Base-by-base conservation (phyloP, 2,113 vertebrate genomes). In the Malurus alboscapulatus region DNA sequence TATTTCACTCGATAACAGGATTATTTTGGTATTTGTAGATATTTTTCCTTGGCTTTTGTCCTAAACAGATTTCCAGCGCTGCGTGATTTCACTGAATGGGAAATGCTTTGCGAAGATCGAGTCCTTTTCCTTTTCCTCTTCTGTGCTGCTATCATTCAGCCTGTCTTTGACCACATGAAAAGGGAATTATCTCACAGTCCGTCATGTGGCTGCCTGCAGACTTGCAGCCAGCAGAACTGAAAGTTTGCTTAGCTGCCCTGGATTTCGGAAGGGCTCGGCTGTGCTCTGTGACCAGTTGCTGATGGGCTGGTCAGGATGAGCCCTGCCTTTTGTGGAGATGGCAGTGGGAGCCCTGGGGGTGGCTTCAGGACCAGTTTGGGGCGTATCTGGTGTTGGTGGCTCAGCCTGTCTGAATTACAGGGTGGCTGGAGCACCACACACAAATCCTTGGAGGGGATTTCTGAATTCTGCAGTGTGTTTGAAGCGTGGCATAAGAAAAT, bases 231-330 rank as follows among this genome's bases (percentile, higher is more conserved):
- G 14, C 29, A 71, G 72, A 62, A 50, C 27, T 3, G 2, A 61
- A 78, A 48, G 21, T 48, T 93, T 72, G 20, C 15, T 32, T 40
- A 63, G 32, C 22, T 55, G 2, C 6, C 73, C 22, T 50, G 40
- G 17, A 7, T 63, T 87, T 76, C 10, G 10, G 77, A 34, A 84
- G 62, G 48, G 32, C 38, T 22, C 14, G 8, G 54, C 59, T 72
- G 42, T 72, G 29, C 63, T 65, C 32, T 0, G 0, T 26, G 38
- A 27, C 55, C 0, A 0, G 1, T 19, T 72, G 15, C 63, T 65
- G 65, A 18, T 13, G 36, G 54, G 13, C 47, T 84, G 29, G 36
- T 61, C 21, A 50, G 17, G 42, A n/a, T 1, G 1, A 91, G 17
- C 48, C 16, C 62, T 47, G 14, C 13, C 14, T 63, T 17, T 15